A percentile compares a stretch with the other conserved stretches of the same genome.
These are phyloP conservation scores for Calyptomena viridis DNA, from an alignment of 2,113 vertebrate species.

Conservation along the genomic window DNA sequence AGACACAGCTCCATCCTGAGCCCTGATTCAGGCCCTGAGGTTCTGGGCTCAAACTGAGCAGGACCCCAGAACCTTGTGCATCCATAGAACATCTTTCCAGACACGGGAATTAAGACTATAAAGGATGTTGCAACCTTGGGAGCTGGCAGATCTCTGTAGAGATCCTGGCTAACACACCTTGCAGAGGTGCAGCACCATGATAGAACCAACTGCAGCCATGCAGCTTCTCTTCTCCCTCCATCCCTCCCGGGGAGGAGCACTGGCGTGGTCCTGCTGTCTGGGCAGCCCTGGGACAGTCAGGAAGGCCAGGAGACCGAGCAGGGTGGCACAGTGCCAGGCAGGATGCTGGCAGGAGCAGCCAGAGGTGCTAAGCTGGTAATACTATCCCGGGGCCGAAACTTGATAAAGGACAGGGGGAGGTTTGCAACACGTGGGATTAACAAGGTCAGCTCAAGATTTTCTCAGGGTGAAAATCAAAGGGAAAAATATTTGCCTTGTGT, in stretches of 20 bases:
- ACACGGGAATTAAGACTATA: accelerated
- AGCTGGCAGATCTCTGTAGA: neutral
- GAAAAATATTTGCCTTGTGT: constrained; percentile 49
- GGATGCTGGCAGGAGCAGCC: constrained; percentile 17
- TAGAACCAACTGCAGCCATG: accelerated
- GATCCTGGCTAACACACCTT: accelerated
- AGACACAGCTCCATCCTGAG: neutral
- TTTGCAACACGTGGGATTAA: neutral
- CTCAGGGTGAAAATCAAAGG: constrained; percentile 57
- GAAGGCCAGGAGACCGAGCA: accelerated
- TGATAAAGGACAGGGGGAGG: neutral
- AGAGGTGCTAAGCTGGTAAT: constrained; percentile 18
- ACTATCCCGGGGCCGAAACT: neutral
- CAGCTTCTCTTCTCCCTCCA: neutral
- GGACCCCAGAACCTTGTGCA: neutral
- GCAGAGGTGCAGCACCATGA: neutral
- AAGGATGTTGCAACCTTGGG: neutral
- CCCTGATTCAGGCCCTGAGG: neutral
- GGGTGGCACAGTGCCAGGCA: neutral
- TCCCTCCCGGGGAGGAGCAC: neutral
- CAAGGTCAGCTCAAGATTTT: constrained; percentile 34
- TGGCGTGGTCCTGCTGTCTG: accelerated
- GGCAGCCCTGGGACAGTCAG: neutral
- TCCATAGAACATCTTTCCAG: neutral
- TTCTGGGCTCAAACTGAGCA: accelerated